A percentile compares a stretch with the other conserved stretches of the same genome.
phyloP scores from a whole-genome alignment of 2,888 invertebrate genomes.

The Ophonus ardosiacus region DNA sequence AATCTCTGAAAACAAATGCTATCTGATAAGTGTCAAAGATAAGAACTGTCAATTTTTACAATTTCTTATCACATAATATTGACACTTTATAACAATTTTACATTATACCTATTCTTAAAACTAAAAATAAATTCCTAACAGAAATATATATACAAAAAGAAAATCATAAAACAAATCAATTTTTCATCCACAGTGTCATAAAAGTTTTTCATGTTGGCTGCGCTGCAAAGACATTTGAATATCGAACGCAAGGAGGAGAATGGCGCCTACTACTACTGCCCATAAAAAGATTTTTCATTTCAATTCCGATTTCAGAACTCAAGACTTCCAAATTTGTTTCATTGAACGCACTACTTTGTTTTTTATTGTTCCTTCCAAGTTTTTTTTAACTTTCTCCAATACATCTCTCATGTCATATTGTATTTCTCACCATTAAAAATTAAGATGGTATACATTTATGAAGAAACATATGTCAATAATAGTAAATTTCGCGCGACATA shows the following conservation, averaged over 20 bases:
- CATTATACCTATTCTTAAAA: not conserved
- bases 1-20: not conserved
- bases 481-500: not conserved
- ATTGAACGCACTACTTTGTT: not conserved
- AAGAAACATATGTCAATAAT: slow-evolving; percentile 4
- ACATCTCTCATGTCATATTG: slow-evolving; percentile 4
- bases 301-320: not conserved
- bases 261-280: slow-evolving; percentile 49
- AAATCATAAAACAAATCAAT: slow-evolving; percentile 24
- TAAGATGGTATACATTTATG: not conserved
- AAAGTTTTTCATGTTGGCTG: slow-evolving; percentile 39
- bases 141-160: not conserved
- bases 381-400: slow-evolving; percentile 16
- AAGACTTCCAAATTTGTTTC: not conserved
- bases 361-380: not conserved
- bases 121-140: not conserved
- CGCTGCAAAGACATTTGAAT: slow-evolving; percentile 52
- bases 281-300: slow-evolving; percentile 49
- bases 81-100: not conserved
- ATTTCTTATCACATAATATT: not conserved
- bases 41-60: slow-evolving; percentile 1
- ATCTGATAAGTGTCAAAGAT: slow-evolving; percentile 5
- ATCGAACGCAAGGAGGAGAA: slow-evolving; percentile 59
- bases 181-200: slow-evolving; percentile 27
- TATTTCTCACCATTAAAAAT: slow-evolving; percentile 33